Evolutionary conservation across 2,888 invertebrate genomes (phyloP).

Genomic region (Notodonta ziczac): DNA sequence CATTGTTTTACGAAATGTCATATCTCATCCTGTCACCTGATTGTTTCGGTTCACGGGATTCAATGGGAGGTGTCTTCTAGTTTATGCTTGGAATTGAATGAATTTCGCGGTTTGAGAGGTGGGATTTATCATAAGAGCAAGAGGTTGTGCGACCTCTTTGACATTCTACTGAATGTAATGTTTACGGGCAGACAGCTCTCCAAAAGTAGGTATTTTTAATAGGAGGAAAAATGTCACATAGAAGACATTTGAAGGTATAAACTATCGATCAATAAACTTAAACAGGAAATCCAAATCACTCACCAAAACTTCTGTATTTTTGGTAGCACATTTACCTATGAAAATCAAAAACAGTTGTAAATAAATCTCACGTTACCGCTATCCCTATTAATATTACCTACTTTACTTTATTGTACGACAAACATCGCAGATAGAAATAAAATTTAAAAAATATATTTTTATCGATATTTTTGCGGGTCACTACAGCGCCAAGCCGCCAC

Average conservation of each 20-base stretch:
- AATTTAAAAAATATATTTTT: slow-evolving; percentile 4
- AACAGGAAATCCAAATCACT: not conserved
- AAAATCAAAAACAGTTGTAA: not conserved
- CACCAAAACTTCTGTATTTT: not conserved
- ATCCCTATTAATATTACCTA: not conserved
- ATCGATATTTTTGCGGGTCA: slow-evolving; percentile 27
- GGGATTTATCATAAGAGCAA: slow-evolving; percentile 18
- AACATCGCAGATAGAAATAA: not conserved
- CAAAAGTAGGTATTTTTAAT: too few relatives aligned
- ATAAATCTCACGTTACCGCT: not conserved
- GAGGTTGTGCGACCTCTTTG: not conserved
- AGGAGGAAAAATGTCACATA: too few relatives aligned
- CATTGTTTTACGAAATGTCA: slow-evolving; percentile 83
- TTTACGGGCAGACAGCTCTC: not conserved
- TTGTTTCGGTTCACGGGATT: slow-evolving; percentile 69
- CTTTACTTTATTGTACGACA: not conserved
- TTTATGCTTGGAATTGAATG: slow-evolving; percentile 47
- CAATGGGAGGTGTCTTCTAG: slow-evolving; percentile 54
- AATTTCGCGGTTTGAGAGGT: slow-evolving; percentile 32
- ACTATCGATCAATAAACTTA: too few relatives aligned
- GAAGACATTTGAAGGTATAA: too few relatives aligned
- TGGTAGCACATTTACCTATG: not conserved
- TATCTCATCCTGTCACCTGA: slow-evolving; percentile 82
- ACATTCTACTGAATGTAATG: not conserved
- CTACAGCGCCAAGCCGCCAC: slow-evolving; percentile 43